These are phyloP conservation scores for Chloromyia formosa DNA, from an alignment of 2,888 invertebrate species.

Conservation along the genomic window DNA sequence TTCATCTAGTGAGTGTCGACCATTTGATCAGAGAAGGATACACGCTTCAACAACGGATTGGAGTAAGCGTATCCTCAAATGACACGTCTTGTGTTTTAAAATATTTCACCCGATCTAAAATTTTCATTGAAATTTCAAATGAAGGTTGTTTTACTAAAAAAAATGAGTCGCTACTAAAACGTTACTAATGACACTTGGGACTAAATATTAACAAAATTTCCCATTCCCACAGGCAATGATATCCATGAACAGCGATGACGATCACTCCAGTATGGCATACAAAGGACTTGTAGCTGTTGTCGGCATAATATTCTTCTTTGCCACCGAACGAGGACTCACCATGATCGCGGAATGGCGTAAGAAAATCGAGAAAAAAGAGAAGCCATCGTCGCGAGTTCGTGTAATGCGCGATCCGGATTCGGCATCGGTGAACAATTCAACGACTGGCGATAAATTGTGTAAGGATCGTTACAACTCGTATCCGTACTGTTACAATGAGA, in stretches of 20 bases:
- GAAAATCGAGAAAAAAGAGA: slow-evolving; percentile 73
- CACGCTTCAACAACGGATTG: too few species aligned
- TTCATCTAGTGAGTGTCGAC: too few species aligned
- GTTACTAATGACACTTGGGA: too few species aligned
- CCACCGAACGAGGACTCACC: slow-evolving; percentile 83
- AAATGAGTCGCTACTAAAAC: too few species aligned
- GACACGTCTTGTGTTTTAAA: too few species aligned
- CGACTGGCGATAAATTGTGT: slow-evolving; percentile 72
- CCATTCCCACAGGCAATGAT: slow-evolving; percentile 63
- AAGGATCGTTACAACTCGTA: slow-evolving; percentile 91
- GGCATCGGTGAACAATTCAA: slow-evolving; percentile 59
- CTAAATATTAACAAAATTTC: too few species aligned
- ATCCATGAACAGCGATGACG: slow-evolving; percentile 60
- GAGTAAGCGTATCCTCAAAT: too few species aligned
- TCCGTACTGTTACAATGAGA: slow-evolving; percentile 87
- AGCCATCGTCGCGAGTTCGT: slow-evolving; percentile 71
- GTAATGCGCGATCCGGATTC: slow-evolving; percentile 75
- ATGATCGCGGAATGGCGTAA: slow-evolving; percentile 85
- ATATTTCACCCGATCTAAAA: too few species aligned
- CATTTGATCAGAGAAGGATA: too few species aligned
- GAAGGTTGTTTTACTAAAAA: too few species aligned
- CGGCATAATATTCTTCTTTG: slow-evolving; percentile 89
- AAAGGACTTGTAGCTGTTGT: slow-evolving; percentile 78
- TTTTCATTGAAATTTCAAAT: too few species aligned
- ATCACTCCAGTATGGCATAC: slow-evolving; percentile 79